Base-by-base conservation (phyloP, 2,888 invertebrate species). In the Acanthacorydalis orientalis region DNA sequence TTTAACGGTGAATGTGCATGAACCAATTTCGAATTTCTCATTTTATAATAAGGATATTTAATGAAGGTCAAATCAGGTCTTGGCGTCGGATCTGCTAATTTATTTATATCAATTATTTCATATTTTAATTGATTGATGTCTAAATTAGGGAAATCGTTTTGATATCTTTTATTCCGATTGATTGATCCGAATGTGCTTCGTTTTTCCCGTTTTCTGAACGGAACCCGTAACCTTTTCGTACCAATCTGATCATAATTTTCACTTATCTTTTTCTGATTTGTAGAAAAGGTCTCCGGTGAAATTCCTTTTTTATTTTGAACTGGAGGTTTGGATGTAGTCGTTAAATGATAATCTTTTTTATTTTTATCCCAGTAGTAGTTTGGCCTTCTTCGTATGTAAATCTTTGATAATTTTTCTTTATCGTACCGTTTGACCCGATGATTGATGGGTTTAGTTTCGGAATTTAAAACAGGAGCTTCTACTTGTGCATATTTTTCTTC, bases 11-110 rank as follows among this genome's bases (percentile, higher is more conserved):
- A 81, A 55, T 76, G 61, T 54, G 65, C 68, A 46, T 70, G 64
- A 0, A 77, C 52, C 12, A 55, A 51, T 14, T 64, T 61, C 53
- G 68, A 64, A 40, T 63, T 63, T 41, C 52, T 52, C 16, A 54
- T 48, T 1, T 61, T 59, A 51, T 83, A 83, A 59, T 78, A 82
- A 0, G 83, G 83, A 64, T 81, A 84, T 58, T 83, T 82, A 46
- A 16, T 49, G 42, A 43, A 42, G 35, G 48, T 56, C 47, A 34
- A 53, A 16, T 56, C 53, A 39, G 48, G 43, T 41, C 48, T 49
- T 43, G 42, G 38, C 23, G 52, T 49, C 34, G 57, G 53, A 16
- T 56, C 38, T 12, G 37, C 47, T 4, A 51, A 44, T 47, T 47
- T 48, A 4, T 34, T 16, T 10, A 48, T 49, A 48, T 51, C 48